Evolutionary conservation across 2,797 vertebrate species (phyloP).

Genomic region (Heliangelus exortis): DNA sequence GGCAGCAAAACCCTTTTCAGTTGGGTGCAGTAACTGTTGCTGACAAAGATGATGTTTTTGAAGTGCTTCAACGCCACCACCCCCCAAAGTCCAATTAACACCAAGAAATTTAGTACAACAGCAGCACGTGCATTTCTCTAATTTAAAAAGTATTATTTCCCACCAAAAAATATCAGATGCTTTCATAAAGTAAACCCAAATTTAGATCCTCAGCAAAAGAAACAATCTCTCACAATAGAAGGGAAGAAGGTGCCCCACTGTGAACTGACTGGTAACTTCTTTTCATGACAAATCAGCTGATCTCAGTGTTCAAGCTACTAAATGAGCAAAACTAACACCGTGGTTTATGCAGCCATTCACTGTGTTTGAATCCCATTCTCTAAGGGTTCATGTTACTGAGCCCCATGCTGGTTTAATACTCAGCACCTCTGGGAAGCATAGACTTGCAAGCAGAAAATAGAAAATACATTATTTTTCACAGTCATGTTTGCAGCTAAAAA

Average conservation of each 20-base stretch:
- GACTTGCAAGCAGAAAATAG: background rate
- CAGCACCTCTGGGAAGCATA: background rate
- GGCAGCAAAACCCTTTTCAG: slow-evolving; percentile 67
- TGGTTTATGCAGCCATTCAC: background rate
- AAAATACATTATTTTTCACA: background rate
- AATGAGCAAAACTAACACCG: background rate
- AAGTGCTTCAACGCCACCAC: no score
- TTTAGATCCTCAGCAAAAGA: background rate
- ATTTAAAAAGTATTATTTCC: background rate
- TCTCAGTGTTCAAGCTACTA: background rate
- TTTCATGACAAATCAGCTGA: background rate
- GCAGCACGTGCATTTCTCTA: background rate
- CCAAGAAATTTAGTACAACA: background rate
- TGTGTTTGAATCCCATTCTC: background rate
- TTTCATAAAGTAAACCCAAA: background rate
- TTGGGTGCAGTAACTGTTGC: rapidly evolving
- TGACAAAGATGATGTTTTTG: no score
- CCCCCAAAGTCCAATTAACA: background rate
- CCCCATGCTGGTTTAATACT: rapidly evolving
- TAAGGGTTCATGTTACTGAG: background rate
- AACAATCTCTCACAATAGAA: background rate
- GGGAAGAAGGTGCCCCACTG: background rate
- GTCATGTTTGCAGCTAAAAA: background rate
- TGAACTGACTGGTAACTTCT: background rate
- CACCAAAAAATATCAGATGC: background rate